phyloP scores from a whole-genome alignment of 2,797 vertebrate species.

The Dendrocincla fuliginosa region DNA sequence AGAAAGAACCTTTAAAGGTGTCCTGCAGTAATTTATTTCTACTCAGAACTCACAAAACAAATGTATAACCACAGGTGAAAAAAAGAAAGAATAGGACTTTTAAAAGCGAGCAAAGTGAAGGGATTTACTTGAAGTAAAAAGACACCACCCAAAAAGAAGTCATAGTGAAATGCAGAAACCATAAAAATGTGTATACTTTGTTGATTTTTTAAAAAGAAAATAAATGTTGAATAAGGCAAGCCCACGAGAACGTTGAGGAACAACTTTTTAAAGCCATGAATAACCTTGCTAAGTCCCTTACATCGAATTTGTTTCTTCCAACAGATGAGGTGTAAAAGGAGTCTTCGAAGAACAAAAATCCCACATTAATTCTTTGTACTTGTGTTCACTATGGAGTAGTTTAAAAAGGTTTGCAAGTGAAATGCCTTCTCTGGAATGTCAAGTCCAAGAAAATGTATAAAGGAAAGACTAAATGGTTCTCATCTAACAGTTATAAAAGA shows the following conservation, averaged over 20 bases:
- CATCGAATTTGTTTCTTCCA: not conserved
- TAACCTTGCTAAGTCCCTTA: not conserved
- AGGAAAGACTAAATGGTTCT: conserved; percentile 10
- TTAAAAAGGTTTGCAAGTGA: not conserved
- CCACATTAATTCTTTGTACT: not conserved
- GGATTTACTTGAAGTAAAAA: not conserved
- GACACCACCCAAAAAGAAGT: not conserved
- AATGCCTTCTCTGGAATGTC: not conserved
- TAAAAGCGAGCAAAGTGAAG: not conserved
- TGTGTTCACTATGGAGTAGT: not conserved
- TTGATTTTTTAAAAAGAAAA: not conserved
- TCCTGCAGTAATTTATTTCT: not conserved
- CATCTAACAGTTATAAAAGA: not conserved
- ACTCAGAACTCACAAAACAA: not conserved
- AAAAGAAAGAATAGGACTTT: not conserved
- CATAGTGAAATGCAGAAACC: not conserved
- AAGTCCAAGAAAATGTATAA: not conserved
- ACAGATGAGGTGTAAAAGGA: not conserved
- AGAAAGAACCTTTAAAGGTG: not conserved
- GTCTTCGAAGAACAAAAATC: not conserved
- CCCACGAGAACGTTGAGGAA: not conserved
- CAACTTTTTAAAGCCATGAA: not conserved
- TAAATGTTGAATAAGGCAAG: not conserved
- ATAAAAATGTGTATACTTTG: not conserved
- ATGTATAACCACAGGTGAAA: not conserved